These are phyloP conservation scores for Trichogramma evanescens DNA, from an alignment of 2,888 invertebrate species.

Conservation along the genomic window DNA sequence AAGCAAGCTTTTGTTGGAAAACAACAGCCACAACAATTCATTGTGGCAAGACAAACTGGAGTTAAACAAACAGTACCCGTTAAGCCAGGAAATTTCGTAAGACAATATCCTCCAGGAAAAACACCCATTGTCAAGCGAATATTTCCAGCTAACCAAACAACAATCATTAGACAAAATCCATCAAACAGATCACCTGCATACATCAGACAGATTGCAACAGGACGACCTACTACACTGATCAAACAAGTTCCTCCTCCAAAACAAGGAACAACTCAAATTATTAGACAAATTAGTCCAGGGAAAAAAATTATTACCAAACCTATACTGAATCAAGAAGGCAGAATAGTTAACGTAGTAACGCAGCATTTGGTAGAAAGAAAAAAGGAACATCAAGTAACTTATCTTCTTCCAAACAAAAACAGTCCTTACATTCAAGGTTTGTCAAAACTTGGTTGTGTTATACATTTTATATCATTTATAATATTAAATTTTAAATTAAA, in stretches of 20 bases:
- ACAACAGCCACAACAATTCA: too few relatives aligned
- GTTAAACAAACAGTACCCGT: too few relatives aligned
- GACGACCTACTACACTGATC: neutral
- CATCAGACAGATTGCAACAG: too few relatives aligned
- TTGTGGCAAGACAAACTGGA: too few relatives aligned
- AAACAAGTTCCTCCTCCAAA: neutral
- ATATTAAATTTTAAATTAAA: neutral
- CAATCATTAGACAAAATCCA: too few relatives aligned
- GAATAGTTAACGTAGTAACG: neutral
- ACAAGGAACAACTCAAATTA: neutral
- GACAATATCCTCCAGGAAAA: too few relatives aligned
- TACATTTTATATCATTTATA: neutral
- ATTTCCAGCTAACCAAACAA: too few relatives aligned
- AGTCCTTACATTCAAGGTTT: conserved; percentile 14
- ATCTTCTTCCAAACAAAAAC: conserved; percentile 9
- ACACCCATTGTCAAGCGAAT: too few relatives aligned
- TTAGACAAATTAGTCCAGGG: neutral
- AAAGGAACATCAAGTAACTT: conserved; percentile 6
- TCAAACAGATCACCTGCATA: too few relatives aligned
- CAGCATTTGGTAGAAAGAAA: neutral
- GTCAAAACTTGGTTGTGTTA: neutral
- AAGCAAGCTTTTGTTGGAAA: too few relatives aligned
- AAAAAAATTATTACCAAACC: neutral
- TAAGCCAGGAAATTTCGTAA: too few relatives aligned
- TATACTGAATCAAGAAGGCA: neutral